Evolutionary conservation across 2,797 vertebrate genomes (phyloP).

Genomic region (Linurgus olivaceus): DNA sequence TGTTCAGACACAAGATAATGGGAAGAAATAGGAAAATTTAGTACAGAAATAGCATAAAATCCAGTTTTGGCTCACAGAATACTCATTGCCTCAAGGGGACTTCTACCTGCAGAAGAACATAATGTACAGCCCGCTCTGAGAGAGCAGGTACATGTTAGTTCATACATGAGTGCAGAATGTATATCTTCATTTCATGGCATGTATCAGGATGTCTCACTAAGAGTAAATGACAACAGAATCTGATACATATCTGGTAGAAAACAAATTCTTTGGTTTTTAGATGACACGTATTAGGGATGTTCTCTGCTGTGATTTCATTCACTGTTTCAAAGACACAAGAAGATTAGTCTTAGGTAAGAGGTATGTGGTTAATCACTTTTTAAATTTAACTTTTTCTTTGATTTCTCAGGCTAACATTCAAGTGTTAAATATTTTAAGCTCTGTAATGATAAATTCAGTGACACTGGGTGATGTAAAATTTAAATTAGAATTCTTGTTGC

Average conservation of each 20-base stretch:
- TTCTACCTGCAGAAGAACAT: neutral
- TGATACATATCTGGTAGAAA: neutral
- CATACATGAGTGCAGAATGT: neutral
- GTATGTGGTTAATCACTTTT: neutral
- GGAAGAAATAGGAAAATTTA: neutral
- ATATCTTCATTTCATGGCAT: neutral
- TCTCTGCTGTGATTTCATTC: neutral
- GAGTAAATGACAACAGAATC: neutral
- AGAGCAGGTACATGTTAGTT: neutral
- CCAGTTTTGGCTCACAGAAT: neutral
- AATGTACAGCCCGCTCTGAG: neutral
- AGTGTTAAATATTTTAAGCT: neutral
- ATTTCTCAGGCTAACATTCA: neutral
- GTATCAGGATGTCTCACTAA: neutral
- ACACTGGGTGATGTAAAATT: neutral
- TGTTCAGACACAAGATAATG: neutral
- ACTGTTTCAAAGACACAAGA: neutral
- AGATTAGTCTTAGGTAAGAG: neutral
- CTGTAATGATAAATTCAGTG: neutral
- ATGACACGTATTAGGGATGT: neutral
- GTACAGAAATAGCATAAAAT: neutral
- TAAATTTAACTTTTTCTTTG: neutral
- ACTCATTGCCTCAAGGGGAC: neutral
- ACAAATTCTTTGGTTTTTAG: neutral
- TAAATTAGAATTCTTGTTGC: neutral